Evolutionary conservation across 2,797 vertebrate genomes (phyloP), one percentile per base, ranked within the genome.

Genomic region (Columba guinea): DNA sequence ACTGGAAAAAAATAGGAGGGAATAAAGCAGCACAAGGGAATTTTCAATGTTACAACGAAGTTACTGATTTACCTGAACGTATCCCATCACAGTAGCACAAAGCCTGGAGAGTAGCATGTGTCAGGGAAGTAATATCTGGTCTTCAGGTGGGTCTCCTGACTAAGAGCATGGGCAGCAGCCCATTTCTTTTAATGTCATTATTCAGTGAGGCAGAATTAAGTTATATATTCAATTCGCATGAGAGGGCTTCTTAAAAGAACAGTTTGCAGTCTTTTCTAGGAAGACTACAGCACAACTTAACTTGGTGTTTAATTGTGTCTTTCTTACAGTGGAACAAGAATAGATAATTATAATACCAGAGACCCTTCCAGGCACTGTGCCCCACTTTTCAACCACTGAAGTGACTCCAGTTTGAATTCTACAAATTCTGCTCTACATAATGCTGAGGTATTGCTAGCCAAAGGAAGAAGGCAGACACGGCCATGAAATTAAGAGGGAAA

Each of bases 181-280:
- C 12, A 64, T 39, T 53, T 20, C 58, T 39, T 64, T 63, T 10
- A 24, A 19, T 13, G 39, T 1, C 2, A 35, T 52, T 58, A 69
- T 55, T 68, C 34, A 28, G 4, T 1, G n/a, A 78, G 49, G 58
- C 21, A 73, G 58, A 51, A 58, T 2, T 44, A 27, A 82, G 22
- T 18, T 1, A 13, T 3, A 4, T 5, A 76, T 49, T 60, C 65
- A 9, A 21, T 37, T 48, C 78, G 41, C 34, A 56, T 0, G 5
- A 44, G 30, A 27, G 13, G 5, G 28, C 11, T 64, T 64, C 30
- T 56, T 48, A 34, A 21, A 73, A 68, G 20, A 63, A 62, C 9
- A 34, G 21, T 20, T 34, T 44, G 34, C 41, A 84, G 73, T 21
- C 44, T 71, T 26, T 80, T 32, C 24, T 53, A 78, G 52, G 71